Base-by-base conservation (phyloP, 2,113 vertebrate genomes). In the Miniopterus natalensis region DNA sequence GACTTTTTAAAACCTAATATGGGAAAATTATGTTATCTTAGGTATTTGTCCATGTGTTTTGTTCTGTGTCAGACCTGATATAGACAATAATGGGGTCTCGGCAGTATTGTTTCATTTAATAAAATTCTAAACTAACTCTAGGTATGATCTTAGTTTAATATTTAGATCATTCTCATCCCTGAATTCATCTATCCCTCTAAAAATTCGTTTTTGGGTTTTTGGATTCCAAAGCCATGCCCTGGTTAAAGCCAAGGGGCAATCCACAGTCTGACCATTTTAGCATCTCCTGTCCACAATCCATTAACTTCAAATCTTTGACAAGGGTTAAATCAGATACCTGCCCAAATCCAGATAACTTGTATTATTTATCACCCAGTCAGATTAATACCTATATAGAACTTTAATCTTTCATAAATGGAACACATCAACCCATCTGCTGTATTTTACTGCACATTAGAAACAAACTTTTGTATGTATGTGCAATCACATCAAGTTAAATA, bases 111-210 rank as follows among this genome's bases (percentile, higher is more conserved):
- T 90, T 91, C 49, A 61, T 29, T 57, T 80, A 95, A 81, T 61
- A 88, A 59, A 93, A 86, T 59, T 83, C 73, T 94, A 85, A 90
- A 61, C 25, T 12, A 94, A 95, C 5, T 81, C 8, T 63, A 42
- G 29, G 2, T 66, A 84, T 20, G 61, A 66, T 49, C 47, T 79
- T 47, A 80, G 18, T 27, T 31, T 95, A 74, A 17, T 47, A 88
- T 53, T 81, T n/a, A 89, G 12, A 84, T 18, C 53, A 71, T 36
- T 42, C 15, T 42, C 13, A 45, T 36, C 27, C 25, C 77, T 78
- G 12, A 90, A 65, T 23, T 63, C 29, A 51, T 77, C 17, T 12
- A 45, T 13, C 45, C 18, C 29, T 45, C 65, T 51, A 71, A 18
- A 84, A 92, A 4, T 55, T 21, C 23, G 25, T 23, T 84, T 73